A percentile compares a stretch with the other conserved stretches of the same genome.
Evolutionary conservation across 2,888 invertebrate genomes (phyloP).

Genomic region (Nomada lathburiana): DNA sequence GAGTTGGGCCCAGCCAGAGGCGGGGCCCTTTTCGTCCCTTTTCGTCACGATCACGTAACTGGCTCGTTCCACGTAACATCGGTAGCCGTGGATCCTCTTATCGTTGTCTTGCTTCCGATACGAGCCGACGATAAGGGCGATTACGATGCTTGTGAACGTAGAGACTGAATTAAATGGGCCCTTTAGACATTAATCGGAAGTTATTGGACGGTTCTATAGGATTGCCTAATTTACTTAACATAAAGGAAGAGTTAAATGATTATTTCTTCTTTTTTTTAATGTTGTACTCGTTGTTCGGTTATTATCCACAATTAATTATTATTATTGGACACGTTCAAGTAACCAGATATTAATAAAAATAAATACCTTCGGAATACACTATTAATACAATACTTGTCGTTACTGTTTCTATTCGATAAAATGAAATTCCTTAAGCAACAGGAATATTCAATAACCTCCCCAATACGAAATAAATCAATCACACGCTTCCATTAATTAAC

Average conservation of each 20-base stretch:
- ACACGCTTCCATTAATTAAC: background rate
- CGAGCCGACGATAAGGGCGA: background rate
- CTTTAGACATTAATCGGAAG: background rate
- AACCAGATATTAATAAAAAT: too few relatives aligned
- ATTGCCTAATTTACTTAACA: background rate
- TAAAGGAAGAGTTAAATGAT: background rate
- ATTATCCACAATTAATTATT: background rate
- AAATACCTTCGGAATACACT: too few relatives aligned
- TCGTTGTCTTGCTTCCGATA: conserved; percentile 8
- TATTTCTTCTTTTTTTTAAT: background rate
- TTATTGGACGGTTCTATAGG: background rate
- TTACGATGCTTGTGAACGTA: background rate
- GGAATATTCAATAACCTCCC: background rate
- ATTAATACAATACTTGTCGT: too few relatives aligned
- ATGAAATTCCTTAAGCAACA: background rate
- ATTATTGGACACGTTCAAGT: too few relatives aligned
- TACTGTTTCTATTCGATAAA: too few relatives aligned
- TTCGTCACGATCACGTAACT: conserved; percentile 66
- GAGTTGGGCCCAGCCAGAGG: conserved; percentile 65
- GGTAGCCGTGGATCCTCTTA: conserved; percentile 58
- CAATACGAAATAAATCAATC: background rate
- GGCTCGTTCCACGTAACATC: conserved; percentile 38
- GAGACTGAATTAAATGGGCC: background rate
- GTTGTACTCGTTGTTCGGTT: background rate
- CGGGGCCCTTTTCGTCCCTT: conserved; percentile 65